Conservation (phyloP, 2,113 vertebrate genomes). For the Callopanchax toddi region DNA sequence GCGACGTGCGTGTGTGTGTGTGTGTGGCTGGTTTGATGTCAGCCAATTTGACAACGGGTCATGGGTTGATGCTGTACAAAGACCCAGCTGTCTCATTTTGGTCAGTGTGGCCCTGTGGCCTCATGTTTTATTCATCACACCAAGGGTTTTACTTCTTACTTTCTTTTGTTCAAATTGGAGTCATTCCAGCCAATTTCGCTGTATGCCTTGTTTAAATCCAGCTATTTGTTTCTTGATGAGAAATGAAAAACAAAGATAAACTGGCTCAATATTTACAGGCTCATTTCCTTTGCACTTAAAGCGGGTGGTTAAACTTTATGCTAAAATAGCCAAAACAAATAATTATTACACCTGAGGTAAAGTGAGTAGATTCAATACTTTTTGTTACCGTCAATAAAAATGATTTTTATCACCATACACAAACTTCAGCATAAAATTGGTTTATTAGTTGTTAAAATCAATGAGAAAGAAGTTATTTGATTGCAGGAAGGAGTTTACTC, state of each 20-base stretch:
- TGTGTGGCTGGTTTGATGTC: constrained; percentile 34
- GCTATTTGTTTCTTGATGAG: constrained; percentile 14
- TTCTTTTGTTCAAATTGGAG: constrained; percentile 43
- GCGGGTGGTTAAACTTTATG: constrained; percentile 23
- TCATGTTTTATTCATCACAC: constrained; percentile 63
- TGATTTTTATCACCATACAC: background rate
- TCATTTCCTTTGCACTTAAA: background rate
- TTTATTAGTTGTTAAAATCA: constrained; percentile 17
- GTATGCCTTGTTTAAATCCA: constrained; percentile 7
- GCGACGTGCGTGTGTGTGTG: constrained; percentile 17
- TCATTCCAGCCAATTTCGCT: constrained; percentile 35
- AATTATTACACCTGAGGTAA: constrained; percentile 9
- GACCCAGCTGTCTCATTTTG: constrained; percentile 52
- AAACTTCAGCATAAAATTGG: background rate
- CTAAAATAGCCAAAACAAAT: background rate
- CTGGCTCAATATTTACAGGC: constrained; percentile 10
- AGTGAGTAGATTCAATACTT: constrained; percentile 8
- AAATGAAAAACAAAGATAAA: constrained; percentile 13
- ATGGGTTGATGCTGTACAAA: constrained; percentile 52
- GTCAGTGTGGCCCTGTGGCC: constrained; percentile 13
- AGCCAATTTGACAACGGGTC: constrained; percentile 47
- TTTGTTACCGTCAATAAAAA: background rate
- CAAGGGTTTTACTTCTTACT: constrained; percentile 28
- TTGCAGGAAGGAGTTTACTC: constrained; percentile 19
- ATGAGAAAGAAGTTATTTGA: constrained; percentile 17